Evolutionary conservation across 1,140 invertebrate species (phyloP), one percentile per base, ranked within the genome.

Genomic region (Kradibia gibbosae): DNA sequence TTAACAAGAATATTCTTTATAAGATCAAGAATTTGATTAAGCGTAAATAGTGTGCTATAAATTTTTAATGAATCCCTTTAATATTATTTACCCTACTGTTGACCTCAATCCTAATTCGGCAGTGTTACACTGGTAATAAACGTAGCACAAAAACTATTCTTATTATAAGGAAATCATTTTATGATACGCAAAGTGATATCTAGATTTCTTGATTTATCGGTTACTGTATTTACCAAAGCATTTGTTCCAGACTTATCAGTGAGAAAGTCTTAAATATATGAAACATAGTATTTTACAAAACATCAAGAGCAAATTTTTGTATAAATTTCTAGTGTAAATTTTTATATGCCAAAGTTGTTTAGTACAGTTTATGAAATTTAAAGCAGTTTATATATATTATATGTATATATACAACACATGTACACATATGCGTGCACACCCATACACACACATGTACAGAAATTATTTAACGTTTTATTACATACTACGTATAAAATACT

Each of bases 1-100:
- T 55, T 48, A 36, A 36, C 8, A 55, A 42, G 25, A 3, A 73
- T 3, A 55, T 77, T 39, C 28, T 50, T 67, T 67, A 42, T 67
- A 22, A 50, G 53, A 36, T 67, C 60, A 67, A 78, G 45, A n/a
- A 48, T 36, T 1, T 15, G 62, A 67, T 78, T 50, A 78, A 71
- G 34, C 48, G 10, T 39, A 70, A n/a, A 70, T 48, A 77, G 25
- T 36, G 31, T 36, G 17, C n/a, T 34, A 48, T 53, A 70, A 53
- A 70, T 13, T n/a, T n/a, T n/a, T 53, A 17, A 78, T 53, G 13
- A 50, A 53, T n/a, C n/a, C n/a, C n/a, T n/a, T n/a, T n/a, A 50
- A 50, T 55, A 17, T 5, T 55, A 36, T 55, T n/a, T 75, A 60
- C 60, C 73, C 42, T 34, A 75, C 42, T 36, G 4, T 39, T 25